Evolutionary conservation across 2,888 invertebrate species (phyloP), one percentile per base, ranked within the genome.

Genomic region (Didymodactylos carnosus): DNA sequence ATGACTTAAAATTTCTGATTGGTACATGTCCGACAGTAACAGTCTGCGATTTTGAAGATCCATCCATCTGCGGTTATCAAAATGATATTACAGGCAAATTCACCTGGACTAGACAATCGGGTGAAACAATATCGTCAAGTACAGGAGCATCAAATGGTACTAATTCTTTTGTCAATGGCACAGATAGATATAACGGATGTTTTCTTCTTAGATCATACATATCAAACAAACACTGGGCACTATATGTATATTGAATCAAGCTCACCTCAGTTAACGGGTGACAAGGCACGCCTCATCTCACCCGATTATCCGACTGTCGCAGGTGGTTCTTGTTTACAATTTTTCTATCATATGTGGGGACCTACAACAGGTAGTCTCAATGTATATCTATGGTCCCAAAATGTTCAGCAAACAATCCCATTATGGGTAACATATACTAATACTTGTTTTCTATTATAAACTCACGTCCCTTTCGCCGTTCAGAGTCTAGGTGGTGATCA

Each of bases 321-420:
- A 14, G 76, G 74, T n/a, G 51, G 70, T 39, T 74, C 71, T 35
- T 81, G 81, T 73, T 73, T 81, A 16, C 77, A 78, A 13, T 80
- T 81, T 78, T 81, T 80, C 80, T 80, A 80, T 75, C 79, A 80
- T 75, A 81, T 81, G 81, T 80, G 79, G 78, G 81, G 81, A 14
- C 76, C 78, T 16, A 77, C 39, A 13, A 71, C 74, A 40, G 75
- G 75, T 7, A 49, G 41, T 62, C 19, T 75, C 5, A 71, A 43
- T 72, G 46, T 74, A 25, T 74, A 71, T 43, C 40, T 74, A 25
- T n/a, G n/a, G n/a, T n/a, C n/a, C n/a, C n/a, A n/a, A n/a, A n/a
- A n/a, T n/a, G n/a, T n/a, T n/a, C n/a, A n/a, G n/a, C n/a, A n/a
- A n/a, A n/a, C n/a, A n/a, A n/a, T 19, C n/a, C 62, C 62, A 8